Evolutionary conservation across 1,140 invertebrate genomes (phyloP).

Genomic region (Hirudo medicinalis): DNA sequence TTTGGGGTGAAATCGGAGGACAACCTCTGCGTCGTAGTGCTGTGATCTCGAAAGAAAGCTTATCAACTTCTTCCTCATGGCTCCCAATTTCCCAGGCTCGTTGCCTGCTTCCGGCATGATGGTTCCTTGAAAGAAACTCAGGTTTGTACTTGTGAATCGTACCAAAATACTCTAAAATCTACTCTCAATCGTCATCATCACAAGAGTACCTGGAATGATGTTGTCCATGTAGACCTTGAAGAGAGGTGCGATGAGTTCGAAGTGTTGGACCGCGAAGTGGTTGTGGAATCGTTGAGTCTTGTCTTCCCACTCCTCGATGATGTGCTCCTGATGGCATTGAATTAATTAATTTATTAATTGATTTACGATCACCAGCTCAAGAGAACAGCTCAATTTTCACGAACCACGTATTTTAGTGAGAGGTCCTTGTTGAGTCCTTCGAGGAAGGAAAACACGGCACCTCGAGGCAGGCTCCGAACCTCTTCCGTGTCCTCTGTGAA

Average conservation of each 20-base stretch:
- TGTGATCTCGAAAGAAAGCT: slow-evolving; percentile 69
- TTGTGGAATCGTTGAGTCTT: slow-evolving; percentile 75
- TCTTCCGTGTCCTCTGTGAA: slow-evolving; percentile 82
- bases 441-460: slow-evolving; percentile 75
- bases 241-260: slow-evolving; percentile 32
- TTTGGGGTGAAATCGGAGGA: slow-evolving; percentile 67
- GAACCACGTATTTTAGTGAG: slow-evolving; percentile 72
- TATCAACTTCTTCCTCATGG: slow-evolving; percentile 61
- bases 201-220: slow-evolving; percentile 17
- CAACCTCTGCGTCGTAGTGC: slow-evolving; percentile 66
- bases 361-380: no score
- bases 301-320: slow-evolving; percentile 78
- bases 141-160: neutral
- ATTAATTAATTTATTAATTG: neutral
- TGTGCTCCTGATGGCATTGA: slow-evolving; percentile 55
- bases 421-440: slow-evolving; percentile 62
- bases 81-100: slow-evolving; percentile 48
- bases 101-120: slow-evolving; percentile 42
- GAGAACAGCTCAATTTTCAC: slow-evolving; percentile 25
- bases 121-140: slow-evolving; percentile 29
- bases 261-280: slow-evolving; percentile 52
- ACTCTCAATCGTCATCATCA: no score
- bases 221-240: slow-evolving; percentile 33
- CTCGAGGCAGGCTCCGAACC: slow-evolving; percentile 72
- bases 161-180: no score